Percentiles rank a stretch among this genome's conserved stretches.
Evolutionary conservation across 2,113 vertebrate genomes (phyloP).

Genomic region (Rhinopithecus roxellana): DNA sequence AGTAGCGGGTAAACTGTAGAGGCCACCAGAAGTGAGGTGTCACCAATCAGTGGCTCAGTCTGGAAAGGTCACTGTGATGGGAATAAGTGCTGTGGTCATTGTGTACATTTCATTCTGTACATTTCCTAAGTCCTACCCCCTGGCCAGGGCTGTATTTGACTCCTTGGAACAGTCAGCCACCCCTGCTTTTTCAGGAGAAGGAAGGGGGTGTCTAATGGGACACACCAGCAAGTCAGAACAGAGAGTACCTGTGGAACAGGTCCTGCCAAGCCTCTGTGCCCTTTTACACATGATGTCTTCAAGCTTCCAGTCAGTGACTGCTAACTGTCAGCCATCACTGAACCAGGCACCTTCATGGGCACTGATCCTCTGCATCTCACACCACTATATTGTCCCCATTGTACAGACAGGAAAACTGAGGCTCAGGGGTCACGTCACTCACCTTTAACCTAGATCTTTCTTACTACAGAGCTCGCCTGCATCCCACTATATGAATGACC

Average conservation of each 20-base stretch:
- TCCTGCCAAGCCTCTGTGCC: neutral
- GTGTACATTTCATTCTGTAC: fast-evolving
- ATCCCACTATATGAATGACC: neutral
- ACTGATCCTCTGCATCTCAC: neutral
- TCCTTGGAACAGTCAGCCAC: neutral
- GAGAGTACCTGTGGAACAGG: neutral
- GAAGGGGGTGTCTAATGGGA: neutral
- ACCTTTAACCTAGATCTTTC: neutral
- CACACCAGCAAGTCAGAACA: neutral
- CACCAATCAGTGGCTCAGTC: neutral
- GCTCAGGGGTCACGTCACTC: neutral
- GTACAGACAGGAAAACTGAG: neutral
- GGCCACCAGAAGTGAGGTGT: neutral
- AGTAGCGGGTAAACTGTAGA: neutral
- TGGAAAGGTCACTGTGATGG: neutral
- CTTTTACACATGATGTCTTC: fast-evolving
- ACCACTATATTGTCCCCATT: neutral
- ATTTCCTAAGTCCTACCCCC: neutral
- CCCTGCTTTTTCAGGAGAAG: neutral
- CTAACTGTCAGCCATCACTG: neutral
- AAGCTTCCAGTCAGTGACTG: too few species aligned
- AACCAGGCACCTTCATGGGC: neutral
- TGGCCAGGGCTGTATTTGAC: neutral
- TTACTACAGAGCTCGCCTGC: neutral
- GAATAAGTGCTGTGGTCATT: neutral